phyloP scores from a whole-genome alignment of 2,888 invertebrate genomes.

The Trypoxylon attenuatum region DNA sequence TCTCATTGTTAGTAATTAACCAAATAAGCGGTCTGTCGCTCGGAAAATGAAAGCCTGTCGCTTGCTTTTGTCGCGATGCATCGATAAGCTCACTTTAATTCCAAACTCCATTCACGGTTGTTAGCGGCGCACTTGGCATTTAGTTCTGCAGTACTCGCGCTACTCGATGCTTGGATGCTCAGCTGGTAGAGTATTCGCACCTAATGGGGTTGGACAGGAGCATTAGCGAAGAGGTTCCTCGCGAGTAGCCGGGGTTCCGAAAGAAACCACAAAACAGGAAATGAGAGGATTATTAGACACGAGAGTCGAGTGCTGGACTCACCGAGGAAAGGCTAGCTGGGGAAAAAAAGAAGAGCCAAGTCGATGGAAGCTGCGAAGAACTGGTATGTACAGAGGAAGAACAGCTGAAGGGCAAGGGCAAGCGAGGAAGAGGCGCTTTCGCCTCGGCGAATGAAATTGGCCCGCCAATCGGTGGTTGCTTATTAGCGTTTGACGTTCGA shows the following conservation, averaged over 20 bases:
- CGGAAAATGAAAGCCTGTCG: slow-evolving; percentile 23
- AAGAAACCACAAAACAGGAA: slow-evolving; percentile 12
- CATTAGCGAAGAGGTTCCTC: background rate
- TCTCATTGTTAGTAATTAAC: too few species aligned
- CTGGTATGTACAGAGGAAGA: slow-evolving; percentile 1
- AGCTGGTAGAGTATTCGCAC: background rate
- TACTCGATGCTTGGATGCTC: background rate
- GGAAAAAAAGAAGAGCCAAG: too few species aligned
- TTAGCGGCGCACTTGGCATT: slow-evolving; percentile 26
- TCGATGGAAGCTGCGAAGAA: background rate
- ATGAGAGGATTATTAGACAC: slow-evolving; percentile 16
- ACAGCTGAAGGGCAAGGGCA: slow-evolving; percentile 36
- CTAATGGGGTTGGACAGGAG: background rate
- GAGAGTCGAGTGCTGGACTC: slow-evolving; percentile 2
- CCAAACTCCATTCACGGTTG: slow-evolving; percentile 34
- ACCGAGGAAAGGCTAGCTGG: background rate
- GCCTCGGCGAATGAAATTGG: slow-evolving; percentile 57
- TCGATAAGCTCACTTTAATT: slow-evolving; percentile 54
- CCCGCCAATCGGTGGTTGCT: slow-evolving; percentile 68
- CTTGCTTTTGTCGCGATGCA: slow-evolving; percentile 40
- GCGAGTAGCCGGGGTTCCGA: background rate
- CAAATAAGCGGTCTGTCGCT: too few species aligned
- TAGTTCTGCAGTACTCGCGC: background rate
- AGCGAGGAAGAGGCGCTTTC: slow-evolving; percentile 51
- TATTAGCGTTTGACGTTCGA: slow-evolving; percentile 74